Conservation (phyloP, 2,797 vertebrate species). For the Phaenicophaeus curvirostris region DNA sequence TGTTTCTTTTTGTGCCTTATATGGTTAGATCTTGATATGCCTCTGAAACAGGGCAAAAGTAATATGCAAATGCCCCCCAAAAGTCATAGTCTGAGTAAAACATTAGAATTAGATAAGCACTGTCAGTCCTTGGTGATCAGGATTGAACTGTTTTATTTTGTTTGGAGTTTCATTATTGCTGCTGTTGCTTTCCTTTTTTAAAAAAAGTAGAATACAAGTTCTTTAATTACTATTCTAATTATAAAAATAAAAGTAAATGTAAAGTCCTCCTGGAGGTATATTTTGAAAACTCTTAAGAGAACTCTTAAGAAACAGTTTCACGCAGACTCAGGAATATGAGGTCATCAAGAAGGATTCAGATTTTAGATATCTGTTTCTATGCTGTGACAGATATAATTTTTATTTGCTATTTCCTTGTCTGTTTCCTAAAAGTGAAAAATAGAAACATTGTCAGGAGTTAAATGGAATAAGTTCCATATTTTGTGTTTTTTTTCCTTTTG, state of each 20-base stretch:
- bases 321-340: neutral
- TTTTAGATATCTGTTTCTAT: neutral
- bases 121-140: neutral
- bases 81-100: neutral
- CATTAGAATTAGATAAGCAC: neutral
- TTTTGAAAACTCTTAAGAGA: neutral
- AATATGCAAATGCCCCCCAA: neutral
- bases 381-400: neutral
- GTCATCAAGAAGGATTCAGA: neutral
- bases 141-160: neutral
- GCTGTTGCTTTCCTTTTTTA: neutral
- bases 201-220: neutral
- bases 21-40: neutral
- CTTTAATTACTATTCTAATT: neutral
- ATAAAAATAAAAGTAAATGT: neutral
- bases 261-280: neutral
- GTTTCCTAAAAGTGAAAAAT: neutral
- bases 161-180: neutral
- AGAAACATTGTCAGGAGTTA: neutral
- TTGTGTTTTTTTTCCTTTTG: neutral
- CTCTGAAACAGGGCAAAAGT: neutral
- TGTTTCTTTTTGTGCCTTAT: fast-evolving
- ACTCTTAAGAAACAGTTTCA: neutral
- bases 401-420: neutral
- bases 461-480: neutral